Evolutionary conservation across 2,113 vertebrate species (phyloP).

Genomic region (Cynoglossus semilaevis): DNA sequence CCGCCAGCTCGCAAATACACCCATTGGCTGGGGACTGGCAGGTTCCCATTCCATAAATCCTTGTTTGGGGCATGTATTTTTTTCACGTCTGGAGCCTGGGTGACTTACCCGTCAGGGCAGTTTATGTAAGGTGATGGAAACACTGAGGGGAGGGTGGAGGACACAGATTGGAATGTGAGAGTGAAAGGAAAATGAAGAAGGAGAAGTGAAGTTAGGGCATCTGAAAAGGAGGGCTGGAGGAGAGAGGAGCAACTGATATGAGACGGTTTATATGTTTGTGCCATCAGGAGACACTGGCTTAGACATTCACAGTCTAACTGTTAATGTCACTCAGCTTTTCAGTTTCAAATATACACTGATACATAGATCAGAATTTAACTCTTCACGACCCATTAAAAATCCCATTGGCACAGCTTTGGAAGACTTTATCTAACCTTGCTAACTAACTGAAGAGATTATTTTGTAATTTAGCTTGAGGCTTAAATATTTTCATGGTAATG

Average conservation of each 20-base stretch:
- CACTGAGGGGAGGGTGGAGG: conserved; percentile 36
- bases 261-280: neutral
- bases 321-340: neutral
- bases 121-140: conserved; percentile 58
- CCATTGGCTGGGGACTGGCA: conserved; percentile 18
- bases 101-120: conserved; percentile 33
- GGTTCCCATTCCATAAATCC: conserved; percentile 54
- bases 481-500: too few species aligned
- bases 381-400: too few species aligned
- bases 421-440: too few species aligned
- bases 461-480: too few species aligned
- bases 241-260: conserved; percentile 43
- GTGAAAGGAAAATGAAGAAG: conserved; percentile 10
- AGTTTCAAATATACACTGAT: neutral
- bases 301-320: neutral
- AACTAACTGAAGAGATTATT: too few species aligned
- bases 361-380: too few species aligned
- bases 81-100: conserved; percentile 48
- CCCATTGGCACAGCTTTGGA: too few species aligned
- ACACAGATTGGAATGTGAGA: conserved; percentile 19
- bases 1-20: conserved; percentile 31
- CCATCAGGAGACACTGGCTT: conserved; percentile 16
- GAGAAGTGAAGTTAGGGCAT: conserved; percentile 10
- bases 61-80: conserved; percentile 43
- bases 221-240: conserved; percentile 8